Percentiles rank a stretch among this genome's conserved stretches.
These are phyloP conservation scores for Scaptomyza parva DNA, from an alignment of 2,888 invertebrate genomes.

Conservation along the genomic window DNA sequence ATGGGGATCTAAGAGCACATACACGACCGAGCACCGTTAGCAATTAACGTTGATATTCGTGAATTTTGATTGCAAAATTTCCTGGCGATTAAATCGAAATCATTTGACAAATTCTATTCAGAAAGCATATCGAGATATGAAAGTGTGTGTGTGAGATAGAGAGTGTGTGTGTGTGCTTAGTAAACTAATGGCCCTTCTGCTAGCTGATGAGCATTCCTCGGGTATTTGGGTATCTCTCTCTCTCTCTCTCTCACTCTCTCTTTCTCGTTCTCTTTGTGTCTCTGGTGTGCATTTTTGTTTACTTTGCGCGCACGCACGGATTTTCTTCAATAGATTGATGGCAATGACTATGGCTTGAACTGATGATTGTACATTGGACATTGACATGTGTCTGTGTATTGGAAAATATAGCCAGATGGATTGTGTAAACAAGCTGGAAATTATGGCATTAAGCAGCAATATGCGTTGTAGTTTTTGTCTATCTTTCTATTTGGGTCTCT, in stretches of 20 bases:
- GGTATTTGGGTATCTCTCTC: not conserved
- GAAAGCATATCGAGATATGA: conserved; percentile 6
- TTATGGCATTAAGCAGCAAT: conserved; percentile 74
- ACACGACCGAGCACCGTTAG: conserved; percentile 47
- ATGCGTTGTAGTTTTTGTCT: conserved; percentile 50
- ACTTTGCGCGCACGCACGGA: conserved; percentile 73
- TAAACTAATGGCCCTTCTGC: conserved; percentile 41
- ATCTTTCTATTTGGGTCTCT: not conserved
- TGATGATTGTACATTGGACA: conserved; percentile 64
- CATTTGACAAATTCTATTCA: conserved; percentile 66
- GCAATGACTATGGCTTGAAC: conserved; percentile 49
- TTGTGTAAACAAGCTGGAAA: conserved; percentile 78
- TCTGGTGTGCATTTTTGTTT: conserved; percentile 51
- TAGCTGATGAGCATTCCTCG: conserved; percentile 40
- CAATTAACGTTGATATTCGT: conserved; percentile 81
- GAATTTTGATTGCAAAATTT: conserved; percentile 80
- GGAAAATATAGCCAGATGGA: conserved; percentile 77
- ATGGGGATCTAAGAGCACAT: conserved; percentile 62
- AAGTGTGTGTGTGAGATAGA: conserved; percentile 1
- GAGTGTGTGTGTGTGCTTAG: conserved; percentile 33
- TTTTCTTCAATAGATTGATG: conserved; percentile 75
- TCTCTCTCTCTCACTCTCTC: conserved; percentile 8
- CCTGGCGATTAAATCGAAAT: conserved; percentile 83
- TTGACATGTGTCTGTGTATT: conserved; percentile 48
- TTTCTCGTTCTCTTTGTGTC: conserved; percentile 18